Conservation (phyloP, 2,888 invertebrate species). For the Mythimna lalbum region DNA sequence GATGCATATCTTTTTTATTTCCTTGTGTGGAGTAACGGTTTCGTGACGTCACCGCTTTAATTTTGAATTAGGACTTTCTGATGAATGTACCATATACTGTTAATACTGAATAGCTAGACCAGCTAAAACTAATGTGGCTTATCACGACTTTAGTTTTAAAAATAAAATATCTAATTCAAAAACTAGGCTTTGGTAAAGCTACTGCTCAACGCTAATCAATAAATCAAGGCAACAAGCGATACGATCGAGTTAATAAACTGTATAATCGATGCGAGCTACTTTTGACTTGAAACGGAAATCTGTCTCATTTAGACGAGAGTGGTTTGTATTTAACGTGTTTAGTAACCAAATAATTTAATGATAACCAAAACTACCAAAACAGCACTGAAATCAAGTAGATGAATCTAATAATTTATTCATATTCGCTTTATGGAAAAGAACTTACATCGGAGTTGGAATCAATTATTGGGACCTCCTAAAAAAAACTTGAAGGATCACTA, state of each 20-base stretch:
- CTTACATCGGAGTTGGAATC: constrained; percentile 10
- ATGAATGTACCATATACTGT: constrained; percentile 30
- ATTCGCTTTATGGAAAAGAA: constrained; percentile 1
- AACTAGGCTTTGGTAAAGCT: constrained; percentile 18
- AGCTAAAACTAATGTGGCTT: constrained; percentile 7
- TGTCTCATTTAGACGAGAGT: constrained; percentile 11
- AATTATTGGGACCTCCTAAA: constrained; percentile 3
- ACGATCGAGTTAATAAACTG: constrained; percentile 37
- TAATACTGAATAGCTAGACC: constrained; percentile 26
- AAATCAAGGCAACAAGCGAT: constrained; percentile 44
- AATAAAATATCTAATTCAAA: constrained; percentile 31
- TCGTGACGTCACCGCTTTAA: constrained; percentile 60
- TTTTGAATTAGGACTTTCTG: constrained; percentile 57
- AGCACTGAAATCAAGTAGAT: background rate
- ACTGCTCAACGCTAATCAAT: constrained; percentile 20
- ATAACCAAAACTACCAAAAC: constrained; percentile 4
- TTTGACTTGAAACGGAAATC: constrained; percentile 27
- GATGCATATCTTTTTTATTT: constrained; percentile 63
- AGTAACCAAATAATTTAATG: background rate
- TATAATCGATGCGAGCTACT: constrained; percentile 35
- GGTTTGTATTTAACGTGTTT: background rate
- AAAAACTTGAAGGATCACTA: constrained; percentile 5
- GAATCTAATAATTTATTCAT: background rate
- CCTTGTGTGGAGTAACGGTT: constrained; percentile 55
- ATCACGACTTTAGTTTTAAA: constrained; percentile 15